A percentile compares a stretch with the other conserved stretches of the same genome.
Evolutionary conservation across 1,140 invertebrate species (phyloP).

Genomic region (Brachionus manjavacas): DNA sequence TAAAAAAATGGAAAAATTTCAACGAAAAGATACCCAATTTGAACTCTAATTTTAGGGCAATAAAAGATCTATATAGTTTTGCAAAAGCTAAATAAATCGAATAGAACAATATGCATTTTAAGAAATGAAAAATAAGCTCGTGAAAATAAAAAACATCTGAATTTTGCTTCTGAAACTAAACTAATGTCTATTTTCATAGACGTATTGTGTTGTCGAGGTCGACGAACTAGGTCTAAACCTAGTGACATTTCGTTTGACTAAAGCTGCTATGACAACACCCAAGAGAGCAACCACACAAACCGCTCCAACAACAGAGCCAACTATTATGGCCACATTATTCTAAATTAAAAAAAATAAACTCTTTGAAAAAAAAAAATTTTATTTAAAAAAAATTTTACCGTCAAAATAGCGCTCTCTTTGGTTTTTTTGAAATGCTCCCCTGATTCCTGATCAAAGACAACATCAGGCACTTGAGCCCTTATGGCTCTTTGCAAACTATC

Average conservation of each 20-base stretch:
- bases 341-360: neutral
- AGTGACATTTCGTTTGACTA: neutral
- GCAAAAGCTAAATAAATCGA: neutral
- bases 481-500: neutral
- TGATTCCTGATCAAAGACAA: neutral
- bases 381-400: neutral
- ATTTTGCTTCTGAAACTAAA: neutral
- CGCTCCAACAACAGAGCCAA: neutral
- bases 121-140: neutral
- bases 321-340: constrained; percentile 21
- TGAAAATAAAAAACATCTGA: neutral
- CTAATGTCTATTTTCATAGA: constrained; percentile 9
- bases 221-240: neutral
- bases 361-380: neutral
- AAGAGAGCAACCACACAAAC: neutral
- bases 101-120: neutral
- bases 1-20: neutral
- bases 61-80: neutral
- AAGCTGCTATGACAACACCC: neutral
- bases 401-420: neutral
- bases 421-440: neutral
- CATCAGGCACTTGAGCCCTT: constrained; percentile 19
- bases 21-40: neutral
- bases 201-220: neutral
- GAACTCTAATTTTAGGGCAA: neutral